Evolutionary conservation across 1,140 invertebrate species (phyloP).

Genomic region (Whitmania pigra): DNA sequence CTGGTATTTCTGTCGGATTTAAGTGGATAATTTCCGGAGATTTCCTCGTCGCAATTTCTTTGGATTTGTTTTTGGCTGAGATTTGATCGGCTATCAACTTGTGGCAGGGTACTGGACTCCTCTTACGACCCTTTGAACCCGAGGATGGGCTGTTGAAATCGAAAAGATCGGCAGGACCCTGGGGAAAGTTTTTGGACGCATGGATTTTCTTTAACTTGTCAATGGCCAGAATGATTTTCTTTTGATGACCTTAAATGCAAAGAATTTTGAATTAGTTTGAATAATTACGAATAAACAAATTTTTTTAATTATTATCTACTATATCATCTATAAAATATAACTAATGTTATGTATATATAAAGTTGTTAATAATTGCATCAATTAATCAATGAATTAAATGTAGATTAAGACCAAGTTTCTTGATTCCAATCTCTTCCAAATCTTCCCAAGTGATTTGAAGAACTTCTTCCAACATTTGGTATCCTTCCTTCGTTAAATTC

Average conservation of each 20-base stretch:
- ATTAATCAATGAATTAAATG: too few relatives aligned
- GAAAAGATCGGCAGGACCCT: background rate
- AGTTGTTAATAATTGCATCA: too few relatives aligned
- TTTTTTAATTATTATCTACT: too few relatives aligned
- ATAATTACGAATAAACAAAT: too few relatives aligned
- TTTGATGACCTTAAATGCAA: conserved; percentile 71
- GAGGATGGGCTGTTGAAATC: background rate
- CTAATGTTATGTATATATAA: too few relatives aligned
- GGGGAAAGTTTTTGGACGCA: background rate
- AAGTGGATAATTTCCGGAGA: conserved; percentile 10
- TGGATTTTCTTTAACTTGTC: conserved; percentile 70
- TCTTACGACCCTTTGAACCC: background rate
- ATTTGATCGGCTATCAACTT: conserved; percentile 10
- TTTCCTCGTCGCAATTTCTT: background rate
- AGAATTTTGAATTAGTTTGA: too few relatives aligned
- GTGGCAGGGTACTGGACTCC: conserved; percentile 4
- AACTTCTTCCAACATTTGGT: conserved; percentile 68
- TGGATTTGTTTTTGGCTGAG: background rate
- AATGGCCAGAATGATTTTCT: conserved; percentile 90
- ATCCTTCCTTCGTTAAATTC: conserved; percentile 77
- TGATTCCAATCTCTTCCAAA: conserved; percentile 93
- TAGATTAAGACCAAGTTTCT: conserved; percentile 43
- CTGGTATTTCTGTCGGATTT: background rate
- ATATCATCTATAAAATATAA: too few relatives aligned
- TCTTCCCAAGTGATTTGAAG: conserved; percentile 95